Evolutionary conservation across 2,888 invertebrate species (phyloP), one percentile per base, ranked within the genome.

Genomic region (Hirtodrosophila histrioides): DNA sequence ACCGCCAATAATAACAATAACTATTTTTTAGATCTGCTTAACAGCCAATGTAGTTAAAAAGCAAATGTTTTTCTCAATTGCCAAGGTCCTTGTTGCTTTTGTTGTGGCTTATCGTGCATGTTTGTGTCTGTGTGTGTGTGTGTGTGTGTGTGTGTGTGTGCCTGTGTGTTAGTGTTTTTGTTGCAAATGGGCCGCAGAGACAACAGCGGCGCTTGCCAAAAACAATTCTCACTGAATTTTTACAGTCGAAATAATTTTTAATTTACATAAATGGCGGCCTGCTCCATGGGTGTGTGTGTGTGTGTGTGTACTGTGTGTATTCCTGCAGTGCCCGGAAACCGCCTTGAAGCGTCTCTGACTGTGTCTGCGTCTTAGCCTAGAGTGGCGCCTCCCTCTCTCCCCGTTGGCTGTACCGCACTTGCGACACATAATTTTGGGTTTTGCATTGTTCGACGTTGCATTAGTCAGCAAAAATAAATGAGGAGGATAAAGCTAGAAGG

Each of bases 41-140:
- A 85, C 87, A 82, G 87, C 82, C 87, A 82, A 82, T 82, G 87
- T 69, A 81, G 87, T 87, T 82, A 81, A 81, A 84, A 85, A 72
- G 58, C 85, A 78, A 82, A 86, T 81, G 85, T 68, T 81, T 82
- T 75, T 86, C 63, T 45, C 87, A 80, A 81, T 84, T 81, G 81
- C 70, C 77, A 61, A 27, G 54, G 53, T 78, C 49, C 51, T 61
- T 43, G 58, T 55, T 24, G 55, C 45, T 60, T 27, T 70, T 69
- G 54, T 68, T 55, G 35, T 61, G 41, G 44, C 35, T 0, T 24
- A 31, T 8, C 12, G 10, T 23, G 17, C 37, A n/a, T 41, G 39
- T 36, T 27, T 51, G 17, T 68, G 44, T 60, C 31, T 43, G 35
- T 40, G 12, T 17, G 24, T 39, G 39, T 36, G 31, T 51, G 17